A percentile compares a stretch with the other conserved stretches of the same genome.
Conservation (phyloP, 2,888 invertebrate species). For the Papilio protenor region DNA sequence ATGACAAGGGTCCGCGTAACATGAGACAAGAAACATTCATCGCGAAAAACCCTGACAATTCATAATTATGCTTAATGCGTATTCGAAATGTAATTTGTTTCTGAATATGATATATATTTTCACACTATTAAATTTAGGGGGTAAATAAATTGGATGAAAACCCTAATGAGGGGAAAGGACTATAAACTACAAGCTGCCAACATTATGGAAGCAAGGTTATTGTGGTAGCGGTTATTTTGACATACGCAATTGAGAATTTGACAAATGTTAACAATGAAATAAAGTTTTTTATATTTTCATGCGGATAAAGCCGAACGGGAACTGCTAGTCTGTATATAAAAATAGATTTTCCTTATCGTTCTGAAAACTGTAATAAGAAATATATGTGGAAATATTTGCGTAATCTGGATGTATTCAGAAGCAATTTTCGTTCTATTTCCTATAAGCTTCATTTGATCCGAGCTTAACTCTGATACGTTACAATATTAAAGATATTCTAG, state of each 20-base stretch:
- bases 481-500: background rate
- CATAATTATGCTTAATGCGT: background rate
- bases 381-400: constrained; percentile 11
- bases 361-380: background rate
- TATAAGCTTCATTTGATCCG: constrained; percentile 11
- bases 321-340: background rate
- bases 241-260: no score
- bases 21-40: constrained; percentile 11
- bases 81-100: background rate
- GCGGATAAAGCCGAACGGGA: no score
- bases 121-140: no score
- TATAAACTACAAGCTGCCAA: no score
- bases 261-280: no score
- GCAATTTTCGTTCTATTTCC: constrained; percentile 28
- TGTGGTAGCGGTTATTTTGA: no score
- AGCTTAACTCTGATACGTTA: constrained; percentile 24
- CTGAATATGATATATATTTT: no score
- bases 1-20: constrained; percentile 13
- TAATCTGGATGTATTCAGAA: constrained; percentile 22
- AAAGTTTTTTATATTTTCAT: no score
- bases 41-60: constrained; percentile 17
- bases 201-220: no score
- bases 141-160: no score
- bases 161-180: no score
- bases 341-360: background rate